Evolutionary conservation across 1,140 invertebrate genomes (phyloP), one percentile per base, ranked within the genome.

Genomic region (Cherax quadricarinatus): DNA sequence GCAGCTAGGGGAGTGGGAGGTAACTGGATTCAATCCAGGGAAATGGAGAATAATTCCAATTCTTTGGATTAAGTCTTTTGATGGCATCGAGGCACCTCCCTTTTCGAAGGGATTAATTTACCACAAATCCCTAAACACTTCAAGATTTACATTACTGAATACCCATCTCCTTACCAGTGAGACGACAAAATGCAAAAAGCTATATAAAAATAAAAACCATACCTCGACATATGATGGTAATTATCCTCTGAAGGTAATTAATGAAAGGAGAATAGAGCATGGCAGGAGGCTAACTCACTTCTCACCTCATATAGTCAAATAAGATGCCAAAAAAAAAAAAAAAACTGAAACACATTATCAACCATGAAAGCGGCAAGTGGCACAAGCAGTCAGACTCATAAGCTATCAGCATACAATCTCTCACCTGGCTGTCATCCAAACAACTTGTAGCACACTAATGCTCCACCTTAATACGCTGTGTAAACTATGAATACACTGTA

Each of bases 401-500:
- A 75, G 4, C 21, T 7, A 30, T 75, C 16, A 75, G 12, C 70
- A 75, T 30, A 24, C 70, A 24, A 48, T 48, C 80, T 82, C 49
- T 57, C 80, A 82, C 80, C 80, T 82, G 80, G 53, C 70, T 82
- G 49, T 53, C 80, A 82, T 53, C 53, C 80, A 82, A 21, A 75
- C 5, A 75, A 75, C 24, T n/a, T 75, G 70, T 30, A 30, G 70
- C n/a, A n/a, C 24, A 30, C 24, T 5, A 30, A 75, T 30, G 21
- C 48, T 57, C n/a, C 30, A 53, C 80, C 53, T 51, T 57, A 51
- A 21, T 82, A 57, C 30, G 41, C n/a, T 49, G 16, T 41, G 49
- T 10, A 53, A 9, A 51, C 49, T 82, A 82, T 18, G 80, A 10
- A 82, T 51, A 82, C 41, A 82, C 80, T 82, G 80, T 60, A 70